Evolutionary conservation across 1,140 invertebrate genomes (phyloP).

Genomic region (Amyelois transitella): DNA sequence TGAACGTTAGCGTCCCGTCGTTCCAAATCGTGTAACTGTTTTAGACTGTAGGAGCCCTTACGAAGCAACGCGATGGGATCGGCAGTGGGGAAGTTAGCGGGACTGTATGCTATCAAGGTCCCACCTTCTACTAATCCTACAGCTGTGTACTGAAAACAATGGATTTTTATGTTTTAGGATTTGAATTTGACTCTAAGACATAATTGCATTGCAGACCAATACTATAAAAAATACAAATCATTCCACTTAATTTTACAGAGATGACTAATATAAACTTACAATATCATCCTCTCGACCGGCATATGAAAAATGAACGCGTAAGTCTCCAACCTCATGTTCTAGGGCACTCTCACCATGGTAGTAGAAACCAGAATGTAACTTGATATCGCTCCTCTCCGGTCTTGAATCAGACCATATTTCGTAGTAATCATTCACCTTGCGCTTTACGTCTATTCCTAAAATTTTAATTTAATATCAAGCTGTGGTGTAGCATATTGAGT

Average conservation of each 20-base stretch:
- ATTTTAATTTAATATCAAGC: too few relatives aligned
- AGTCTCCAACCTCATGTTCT: conserved; percentile 88
- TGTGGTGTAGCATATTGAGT: too few relatives aligned
- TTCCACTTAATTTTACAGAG: too few relatives aligned
- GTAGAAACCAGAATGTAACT: conserved; percentile 89
- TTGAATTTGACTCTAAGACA: too few relatives aligned
- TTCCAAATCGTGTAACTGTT: conserved; percentile 56
- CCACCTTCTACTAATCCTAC: conserved; percentile 82
- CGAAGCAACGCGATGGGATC: conserved; percentile 61
- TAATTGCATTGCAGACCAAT: too few relatives aligned
- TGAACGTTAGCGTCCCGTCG: conserved; percentile 54
- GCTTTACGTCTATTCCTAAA: conserved; percentile 77
- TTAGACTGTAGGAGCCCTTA: conserved; percentile 62
- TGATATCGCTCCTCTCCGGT: conserved; percentile 86
- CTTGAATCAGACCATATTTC: conserved; percentile 89
- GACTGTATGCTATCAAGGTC: conserved; percentile 81
- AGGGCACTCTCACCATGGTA: conserved; percentile 89
- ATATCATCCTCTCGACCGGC: conserved; percentile 84
- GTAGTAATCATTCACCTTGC: conserved; percentile 84
- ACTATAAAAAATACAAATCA: too few relatives aligned
- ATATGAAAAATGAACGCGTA: conserved; percentile 88
- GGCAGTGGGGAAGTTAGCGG: conserved; percentile 56
- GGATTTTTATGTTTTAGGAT: too few relatives aligned
- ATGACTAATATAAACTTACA: conserved; percentile 66
- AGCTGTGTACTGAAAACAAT: conserved; percentile 81